Evolutionary conservation across 2,888 invertebrate genomes (phyloP), one percentile per base, ranked within the genome.

Genomic region (Liopterus haemorrhoidalis): DNA sequence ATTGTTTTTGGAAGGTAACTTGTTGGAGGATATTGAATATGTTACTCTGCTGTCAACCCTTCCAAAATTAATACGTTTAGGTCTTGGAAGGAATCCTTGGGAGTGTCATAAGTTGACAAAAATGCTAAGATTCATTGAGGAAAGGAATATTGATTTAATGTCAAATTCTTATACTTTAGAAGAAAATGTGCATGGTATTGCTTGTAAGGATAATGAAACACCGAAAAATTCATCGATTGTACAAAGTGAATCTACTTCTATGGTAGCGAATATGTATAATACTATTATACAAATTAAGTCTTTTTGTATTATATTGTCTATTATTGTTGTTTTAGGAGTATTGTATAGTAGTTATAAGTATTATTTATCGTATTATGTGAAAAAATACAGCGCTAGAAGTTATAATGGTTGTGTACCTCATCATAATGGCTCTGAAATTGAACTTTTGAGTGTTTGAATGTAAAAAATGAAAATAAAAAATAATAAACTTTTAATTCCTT

Each of bases 161-260:
- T 32, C 38, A 12, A 37, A 32, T 2, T 45, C 19, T 20, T 32
- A 45, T 39, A 25, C 39, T 15, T 39, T 25, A 20, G 39, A 14
- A 19, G 45, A 45, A 25, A 45, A 45, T 27, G 39, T 45, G 5
- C 39, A 32, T 15, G 45, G 45, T 5, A 45, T 45, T 19, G 39
- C 39, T 12, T 45, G 45, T 19, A 38, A 20, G 4, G 33, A 45
- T 19, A 33, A 33, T 19, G 25, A 28, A 20, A 15, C 20, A 5
- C 5, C 18, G 9, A 45, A 32, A 28, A 38, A 25, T 27, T 20
- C 28, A 16, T n/a, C 42, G 14, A 31, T 31, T 9, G 36, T 30
- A 4, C 19, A 37, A 15, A 45, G 14, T 11, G 19, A 32, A 22
- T 39, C 32, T 11, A 39, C 22, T 30, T 43, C 43, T n/a, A 15